Base-by-base conservation (phyloP, 2,888 invertebrate genomes). In the Oeneis ivallda region DNA sequence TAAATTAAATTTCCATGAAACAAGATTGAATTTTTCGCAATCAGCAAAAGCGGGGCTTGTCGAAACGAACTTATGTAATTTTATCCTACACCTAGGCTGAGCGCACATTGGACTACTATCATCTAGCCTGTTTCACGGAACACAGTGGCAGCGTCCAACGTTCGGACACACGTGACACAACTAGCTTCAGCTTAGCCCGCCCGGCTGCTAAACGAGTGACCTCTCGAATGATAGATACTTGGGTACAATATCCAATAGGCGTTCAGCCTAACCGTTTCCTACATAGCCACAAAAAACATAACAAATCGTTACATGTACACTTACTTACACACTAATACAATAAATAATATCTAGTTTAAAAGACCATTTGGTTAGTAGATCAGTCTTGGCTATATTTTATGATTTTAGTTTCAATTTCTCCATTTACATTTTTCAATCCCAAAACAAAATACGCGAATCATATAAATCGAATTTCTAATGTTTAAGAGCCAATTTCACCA, bases 1-100 rank as follows among this genome's bases (percentile, higher is more conserved):
- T 90, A 91, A 92, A 92, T 92, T 90, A 91, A 92, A 92, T 92
- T 90, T 92, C 87, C 86, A 90, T 90, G 90, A 87, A 91, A 92
- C 91, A 89, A 88, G 87, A 91, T 91, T 90, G 90, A 90, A 91
- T 90, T 92, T 92, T 91, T 90, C 87, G 89, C 91, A 92, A 92
- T 91, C 91, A 92, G 82, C 85, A 83, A 83, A 80, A 78, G 79
- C 78, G 80, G 77, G 78, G 78, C 76, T 80, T 76, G 77, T 75
- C 75, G 75, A 76, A 79, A 79, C 81, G 77, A 82, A 81, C 80
- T 83, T 80, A 76, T 76, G 73, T 74, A 71, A 74, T 77, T 76
- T 71, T 75, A 76, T 71, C 72, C 72, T 74, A 72, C 75, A 72
- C 70, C 67, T 69, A 70, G 26, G 49, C 49, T 50, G 26, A 11